A percentile compares a stretch with the other conserved stretches of the same genome.
Evolutionary conservation across 2,888 invertebrate species (phyloP).

Genomic region (Pandemis corylana): DNA sequence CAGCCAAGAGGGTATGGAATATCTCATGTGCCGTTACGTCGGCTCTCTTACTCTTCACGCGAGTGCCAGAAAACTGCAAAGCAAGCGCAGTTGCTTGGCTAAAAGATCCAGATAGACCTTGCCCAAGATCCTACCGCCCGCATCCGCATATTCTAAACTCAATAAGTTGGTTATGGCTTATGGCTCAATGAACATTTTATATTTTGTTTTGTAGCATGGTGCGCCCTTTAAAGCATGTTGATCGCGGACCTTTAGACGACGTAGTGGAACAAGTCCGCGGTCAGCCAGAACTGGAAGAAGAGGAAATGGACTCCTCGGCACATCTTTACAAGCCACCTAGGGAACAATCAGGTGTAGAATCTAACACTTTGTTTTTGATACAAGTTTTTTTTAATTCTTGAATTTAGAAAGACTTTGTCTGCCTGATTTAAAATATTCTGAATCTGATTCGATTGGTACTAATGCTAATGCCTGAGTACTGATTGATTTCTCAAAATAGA

Average conservation of each 20-base stretch:
- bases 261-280: slow-evolving; percentile 77
- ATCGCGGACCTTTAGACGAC: slow-evolving; percentile 77
- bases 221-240: slow-evolving; percentile 70
- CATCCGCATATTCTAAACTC: too few species aligned
- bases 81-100: too few species aligned
- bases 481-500: too few species aligned
- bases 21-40: too few species aligned
- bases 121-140: too few species aligned
- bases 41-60: too few species aligned
- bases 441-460: too few species aligned
- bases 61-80: too few species aligned
- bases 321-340: slow-evolving; percentile 69
- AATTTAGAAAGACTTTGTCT: not conserved
- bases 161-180: not conserved
- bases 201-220: slow-evolving; percentile 56
- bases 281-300: slow-evolving; percentile 80
- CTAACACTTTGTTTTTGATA: not conserved
- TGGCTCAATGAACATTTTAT: not conserved
- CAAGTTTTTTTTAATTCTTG: too few species aligned
- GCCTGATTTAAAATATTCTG: not conserved
- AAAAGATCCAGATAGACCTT: too few species aligned
- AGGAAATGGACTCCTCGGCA: slow-evolving; percentile 73
- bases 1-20: too few species aligned
- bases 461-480: too few species aligned
- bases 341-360: slow-evolving; percentile 65